Evolutionary conservation across 2,797 vertebrate species (phyloP).

Genomic region (Trachurus trachurus): DNA sequence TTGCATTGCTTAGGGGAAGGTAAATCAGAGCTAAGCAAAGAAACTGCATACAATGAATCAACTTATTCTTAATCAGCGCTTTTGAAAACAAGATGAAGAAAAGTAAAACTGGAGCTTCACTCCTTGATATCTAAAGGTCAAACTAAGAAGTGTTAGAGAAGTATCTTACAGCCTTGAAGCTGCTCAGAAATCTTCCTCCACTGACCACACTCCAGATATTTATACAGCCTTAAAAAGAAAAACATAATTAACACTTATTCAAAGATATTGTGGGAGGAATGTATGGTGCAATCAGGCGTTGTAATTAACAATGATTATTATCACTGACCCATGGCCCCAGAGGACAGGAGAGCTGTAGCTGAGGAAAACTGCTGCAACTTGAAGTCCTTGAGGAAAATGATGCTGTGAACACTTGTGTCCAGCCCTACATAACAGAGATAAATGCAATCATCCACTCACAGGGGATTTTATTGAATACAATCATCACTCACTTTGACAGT

Average conservation of each 20-base stretch:
- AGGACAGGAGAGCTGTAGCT: constrained; percentile 79
- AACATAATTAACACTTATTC: constrained; percentile 38
- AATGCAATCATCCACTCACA: not conserved
- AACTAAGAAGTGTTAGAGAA: constrained; percentile 21
- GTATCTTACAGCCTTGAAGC: constrained; percentile 83
- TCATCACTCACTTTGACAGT: constrained; percentile 1
- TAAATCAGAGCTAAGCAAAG: constrained; percentile 39
- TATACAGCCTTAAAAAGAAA: constrained; percentile 75
- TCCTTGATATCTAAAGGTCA: constrained; percentile 22
- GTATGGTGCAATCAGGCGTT: constrained; percentile 37
- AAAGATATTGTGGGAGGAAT: constrained; percentile 17
- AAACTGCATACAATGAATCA: constrained; percentile 13
- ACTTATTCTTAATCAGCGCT: constrained; percentile 36
- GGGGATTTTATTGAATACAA: not conserved
- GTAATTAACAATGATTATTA: constrained; percentile 22
- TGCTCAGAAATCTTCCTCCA: constrained; percentile 74
- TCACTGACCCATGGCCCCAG: constrained; percentile 75
- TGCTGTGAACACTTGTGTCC: constrained; percentile 75
- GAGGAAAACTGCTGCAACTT: constrained; percentile 63
- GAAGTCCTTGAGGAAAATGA: constrained; percentile 79
- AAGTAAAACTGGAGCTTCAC: not conserved
- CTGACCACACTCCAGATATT: constrained; percentile 84
- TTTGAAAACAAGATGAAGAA: constrained; percentile 23
- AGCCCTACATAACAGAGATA: constrained; percentile 51
- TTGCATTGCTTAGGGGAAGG: constrained; percentile 40